Evolutionary conservation across 1,140 invertebrate genomes (phyloP), one percentile per base, ranked within the genome.

Genomic region (Trissolcus basalis): DNA sequence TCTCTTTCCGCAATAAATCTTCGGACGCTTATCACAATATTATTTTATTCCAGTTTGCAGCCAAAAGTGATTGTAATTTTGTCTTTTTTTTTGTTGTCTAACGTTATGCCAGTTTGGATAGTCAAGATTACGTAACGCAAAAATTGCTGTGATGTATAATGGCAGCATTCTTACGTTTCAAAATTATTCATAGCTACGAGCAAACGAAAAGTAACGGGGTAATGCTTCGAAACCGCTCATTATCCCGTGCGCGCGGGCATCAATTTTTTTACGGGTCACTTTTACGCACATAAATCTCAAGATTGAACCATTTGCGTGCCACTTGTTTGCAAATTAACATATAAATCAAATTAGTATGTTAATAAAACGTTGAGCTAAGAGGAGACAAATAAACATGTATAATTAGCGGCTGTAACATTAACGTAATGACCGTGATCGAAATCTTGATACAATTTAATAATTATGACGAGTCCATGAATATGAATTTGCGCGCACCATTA

Each of bases 181-280:
- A 71, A 71, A 71, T 71, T 71, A 71, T 63, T 58, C 53, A 63
- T 51, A 71, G 51, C 59, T 32, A 63, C 53, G 53, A 63, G 51
- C 53, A 41, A 58, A 58, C n/a, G 59, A 71, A 71, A 63, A 63
- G 67, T 71, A 71, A 71, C 68, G 59, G 59, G 63, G 53, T 61
- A 58, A 47, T 51, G 48, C 16, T 16, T 47, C 47, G 43, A 72
- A 53, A 51, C 47, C 54, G 43, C 13, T 64, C 58, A 72, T 72
- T 72, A 72, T 51, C 58, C 15, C 11, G 11, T 39, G 36, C 27
- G 32, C 14, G 35, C 69, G 41, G 56, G 36, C 36, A 4, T 39
- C 36, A 39, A 39, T 39, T 39, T 39, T 39, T 9, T 39, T n/a
- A 9, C 36, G n/a, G n/a, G 1, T 9, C n/a, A 8, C 9, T 11